Evolutionary conservation across 2,113 vertebrate genomes (phyloP).

Genomic region (Monarcha castaneiventris): DNA sequence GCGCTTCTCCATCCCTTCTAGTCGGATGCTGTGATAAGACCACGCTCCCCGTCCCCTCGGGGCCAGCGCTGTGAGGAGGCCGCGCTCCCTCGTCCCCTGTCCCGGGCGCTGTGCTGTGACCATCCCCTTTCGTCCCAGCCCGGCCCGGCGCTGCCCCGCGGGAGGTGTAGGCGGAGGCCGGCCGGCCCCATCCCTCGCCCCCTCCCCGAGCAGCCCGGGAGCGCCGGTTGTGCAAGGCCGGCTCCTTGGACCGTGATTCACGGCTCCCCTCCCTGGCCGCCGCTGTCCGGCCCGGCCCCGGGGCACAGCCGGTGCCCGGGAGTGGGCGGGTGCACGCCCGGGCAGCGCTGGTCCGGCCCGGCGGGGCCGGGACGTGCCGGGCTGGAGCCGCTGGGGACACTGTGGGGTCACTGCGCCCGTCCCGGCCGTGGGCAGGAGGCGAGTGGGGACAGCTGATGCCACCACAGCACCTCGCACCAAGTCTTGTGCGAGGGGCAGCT

Average conservation of each 20-base stretch:
- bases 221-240: conserved; percentile 14
- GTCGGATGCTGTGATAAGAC: background rate
- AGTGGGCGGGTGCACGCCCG: background rate
- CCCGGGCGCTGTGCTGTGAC: background rate
- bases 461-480: fast-evolving
- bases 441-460: background rate
- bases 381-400: background rate
- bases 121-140: background rate
- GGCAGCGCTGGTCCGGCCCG: background rate
- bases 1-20: background rate
- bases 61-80: background rate
- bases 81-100: too few relatives aligned
- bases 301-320: background rate
- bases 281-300: background rate
- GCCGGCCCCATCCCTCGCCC: background rate
- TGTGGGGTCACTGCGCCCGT: background rate
- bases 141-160: background rate
- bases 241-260: conserved; percentile 6
- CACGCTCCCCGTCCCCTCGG: background rate
- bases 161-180: background rate
- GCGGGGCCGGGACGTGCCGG: background rate
- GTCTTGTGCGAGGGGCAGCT: background rate
- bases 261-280: background rate
- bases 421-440: background rate
- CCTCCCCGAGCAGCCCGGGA: background rate